Percentiles rank a stretch among this genome's conserved stretches.
Evolutionary conservation across 2,888 invertebrate species (phyloP).

Genomic region (Conops quadrifasciatus): DNA sequence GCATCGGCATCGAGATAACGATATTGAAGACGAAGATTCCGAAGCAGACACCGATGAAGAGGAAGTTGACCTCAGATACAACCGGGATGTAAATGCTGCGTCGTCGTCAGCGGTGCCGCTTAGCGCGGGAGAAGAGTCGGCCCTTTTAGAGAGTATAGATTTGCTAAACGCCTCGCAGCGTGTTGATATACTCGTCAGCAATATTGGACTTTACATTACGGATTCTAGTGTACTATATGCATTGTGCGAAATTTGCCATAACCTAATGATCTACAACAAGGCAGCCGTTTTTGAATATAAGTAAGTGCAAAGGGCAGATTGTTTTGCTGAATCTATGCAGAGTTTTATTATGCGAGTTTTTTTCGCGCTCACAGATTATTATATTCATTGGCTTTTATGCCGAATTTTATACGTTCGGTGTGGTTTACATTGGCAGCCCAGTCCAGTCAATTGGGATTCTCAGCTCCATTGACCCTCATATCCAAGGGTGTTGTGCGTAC

Average conservation of each 20-base stretch:
- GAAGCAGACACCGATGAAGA: constrained; percentile 53
- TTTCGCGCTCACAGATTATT: constrained; percentile 68
- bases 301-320: constrained; percentile 64
- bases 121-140: constrained; percentile 54
- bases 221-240: constrained; percentile 71
- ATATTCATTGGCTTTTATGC: constrained; percentile 82
- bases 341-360: background rate
- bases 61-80: constrained; percentile 43
- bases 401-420: constrained; percentile 77
- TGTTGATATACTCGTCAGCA: constrained; percentile 67
- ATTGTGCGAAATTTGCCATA: constrained; percentile 83
- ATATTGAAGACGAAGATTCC: constrained; percentile 52
- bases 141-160: constrained; percentile 66
- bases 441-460: constrained; percentile 62
- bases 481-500: constrained; percentile 65
- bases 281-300: constrained; percentile 86
- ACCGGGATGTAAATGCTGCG: constrained; percentile 43
- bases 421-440: constrained; percentile 70
- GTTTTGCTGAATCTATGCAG: background rate
- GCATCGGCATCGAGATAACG: constrained; percentile 48
- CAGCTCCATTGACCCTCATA: constrained; percentile 62
- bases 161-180: constrained; percentile 73
- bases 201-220: constrained; percentile 58
- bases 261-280: constrained; percentile 81
- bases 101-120: constrained; percentile 42